Conservation (phyloP, 2,888 invertebrate genomes). For the Acronicta leporina region DNA sequence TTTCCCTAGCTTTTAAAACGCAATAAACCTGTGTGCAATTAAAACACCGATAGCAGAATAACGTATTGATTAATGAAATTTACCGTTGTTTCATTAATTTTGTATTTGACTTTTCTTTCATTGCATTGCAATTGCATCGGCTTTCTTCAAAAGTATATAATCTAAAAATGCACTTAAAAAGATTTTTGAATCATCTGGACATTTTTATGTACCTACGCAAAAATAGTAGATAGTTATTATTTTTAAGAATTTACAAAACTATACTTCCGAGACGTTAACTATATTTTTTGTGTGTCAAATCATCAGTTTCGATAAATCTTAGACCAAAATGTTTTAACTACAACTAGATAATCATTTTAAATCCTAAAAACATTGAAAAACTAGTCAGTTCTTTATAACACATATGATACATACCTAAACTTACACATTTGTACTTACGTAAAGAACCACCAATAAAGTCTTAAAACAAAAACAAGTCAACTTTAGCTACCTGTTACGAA, state of each 20-base stretch:
- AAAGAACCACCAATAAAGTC: conserved; percentile 41
- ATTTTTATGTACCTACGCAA: no score
- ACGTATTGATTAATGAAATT: conserved; percentile 79
- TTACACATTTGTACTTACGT: conserved; percentile 1
- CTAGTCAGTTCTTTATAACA: conserved; percentile 12
- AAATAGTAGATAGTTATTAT: no score
- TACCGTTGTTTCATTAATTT: conserved; percentile 12
- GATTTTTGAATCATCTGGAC: no score
- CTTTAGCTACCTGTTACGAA: conserved; percentile 51
- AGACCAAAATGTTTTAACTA: no score
- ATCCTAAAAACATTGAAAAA: neutral
- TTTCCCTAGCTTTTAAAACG: conserved; percentile 87
- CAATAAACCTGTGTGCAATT: conserved; percentile 86
- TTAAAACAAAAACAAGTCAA: conserved; percentile 39
- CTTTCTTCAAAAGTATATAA: no score
- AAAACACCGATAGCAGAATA: conserved; percentile 87
- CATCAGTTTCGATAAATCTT: no score
- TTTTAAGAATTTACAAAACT: no score
- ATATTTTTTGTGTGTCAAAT: no score
- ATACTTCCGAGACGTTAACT: no score
- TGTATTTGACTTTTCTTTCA: no score
- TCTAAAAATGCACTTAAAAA: no score
- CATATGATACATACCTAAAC: conserved; percentile 10
- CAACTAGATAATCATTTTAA: no score
- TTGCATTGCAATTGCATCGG: neutral